A percentile compares a stretch with the other conserved stretches of the same genome.
Evolutionary conservation across 1,140 invertebrate genomes (phyloP).

Genomic region (Conus ventricosus): DNA sequence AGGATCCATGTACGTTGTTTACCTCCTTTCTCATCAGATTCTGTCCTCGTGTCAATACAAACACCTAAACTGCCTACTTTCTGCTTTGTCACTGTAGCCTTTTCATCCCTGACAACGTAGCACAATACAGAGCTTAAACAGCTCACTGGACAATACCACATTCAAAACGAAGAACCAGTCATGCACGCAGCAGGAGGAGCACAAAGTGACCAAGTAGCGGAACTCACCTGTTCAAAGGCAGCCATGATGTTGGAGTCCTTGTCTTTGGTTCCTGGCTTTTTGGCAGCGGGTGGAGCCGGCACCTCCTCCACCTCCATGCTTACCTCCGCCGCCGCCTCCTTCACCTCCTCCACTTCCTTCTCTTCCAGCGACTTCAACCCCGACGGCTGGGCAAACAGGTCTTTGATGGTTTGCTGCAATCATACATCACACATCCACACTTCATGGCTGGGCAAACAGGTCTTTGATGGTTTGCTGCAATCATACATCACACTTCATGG

Average conservation of each 20-base stretch:
- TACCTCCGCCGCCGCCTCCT: conserved; percentile 39
- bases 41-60: too few relatives aligned
- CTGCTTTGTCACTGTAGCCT: too few relatives aligned
- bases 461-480: too few relatives aligned
- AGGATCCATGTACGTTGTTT: too few relatives aligned
- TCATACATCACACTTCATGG: too few relatives aligned
- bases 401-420: conserved; percentile 90
- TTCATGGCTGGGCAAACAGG: not conserved
- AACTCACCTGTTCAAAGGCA: conserved; percentile 73
- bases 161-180: too few relatives aligned
- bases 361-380: conserved; percentile 81
- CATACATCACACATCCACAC: not conserved
- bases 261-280: conserved; percentile 45
- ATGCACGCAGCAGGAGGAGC: too few relatives aligned
- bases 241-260: conserved; percentile 51
- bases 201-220: not conserved
- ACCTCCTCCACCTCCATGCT: conserved; percentile 41
- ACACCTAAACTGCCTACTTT: too few relatives aligned
- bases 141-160: too few relatives aligned
- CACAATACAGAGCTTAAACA: too few relatives aligned
- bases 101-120: too few relatives aligned
- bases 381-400: conserved; percentile 85
- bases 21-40: too few relatives aligned
- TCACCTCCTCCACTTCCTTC: conserved; percentile 79
- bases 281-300: conserved; percentile 29